Percentiles rank a stretch among this genome's conserved stretches.
Conservation (phyloP, 1,140 invertebrate genomes). For the Apis mellifera region DNA sequence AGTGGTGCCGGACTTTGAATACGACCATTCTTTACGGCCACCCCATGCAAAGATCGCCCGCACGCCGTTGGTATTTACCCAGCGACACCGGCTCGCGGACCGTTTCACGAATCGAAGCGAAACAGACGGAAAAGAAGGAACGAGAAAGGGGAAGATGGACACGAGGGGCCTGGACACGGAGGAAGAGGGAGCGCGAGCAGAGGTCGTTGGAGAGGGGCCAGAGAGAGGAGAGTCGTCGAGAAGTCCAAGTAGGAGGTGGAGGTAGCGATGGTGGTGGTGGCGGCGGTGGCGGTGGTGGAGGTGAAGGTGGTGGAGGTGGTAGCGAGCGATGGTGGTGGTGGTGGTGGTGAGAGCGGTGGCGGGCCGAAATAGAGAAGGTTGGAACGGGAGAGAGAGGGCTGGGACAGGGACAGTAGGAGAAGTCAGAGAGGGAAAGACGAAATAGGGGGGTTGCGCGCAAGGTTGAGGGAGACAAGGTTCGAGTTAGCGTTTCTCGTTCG, state of each 20-base stretch:
- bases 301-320: slow-evolving; percentile 7
- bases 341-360: slow-evolving; percentile 21
- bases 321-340: background rate
- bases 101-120: slow-evolving; percentile 65
- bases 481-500: slow-evolving; percentile 72
- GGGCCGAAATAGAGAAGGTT: slow-evolving; percentile 53
- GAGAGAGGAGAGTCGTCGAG: slow-evolving; percentile 46
- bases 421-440: slow-evolving; percentile 66
- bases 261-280: background rate
- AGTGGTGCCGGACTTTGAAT: slow-evolving; percentile 70
- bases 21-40: slow-evolving; percentile 75
- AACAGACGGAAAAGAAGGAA: slow-evolving; percentile 56
- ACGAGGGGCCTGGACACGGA: background rate
- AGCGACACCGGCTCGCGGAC: slow-evolving; percentile 67
- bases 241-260: slow-evolving; percentile 35
- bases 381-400: slow-evolving; percentile 30
- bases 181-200: slow-evolving; percentile 6
- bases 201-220: slow-evolving; percentile 41
- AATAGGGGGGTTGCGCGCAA: slow-evolving; percentile 53
- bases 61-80: slow-evolving; percentile 70
- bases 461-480: slow-evolving; percentile 65
- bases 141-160: slow-evolving; percentile 49
- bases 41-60: slow-evolving; percentile 72
- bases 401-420: background rate
- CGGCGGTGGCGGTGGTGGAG: background rate